These are phyloP conservation scores for Helicoverpa zea DNA, from an alignment of 1,140 invertebrate genomes.

Conservation along the genomic window DNA sequence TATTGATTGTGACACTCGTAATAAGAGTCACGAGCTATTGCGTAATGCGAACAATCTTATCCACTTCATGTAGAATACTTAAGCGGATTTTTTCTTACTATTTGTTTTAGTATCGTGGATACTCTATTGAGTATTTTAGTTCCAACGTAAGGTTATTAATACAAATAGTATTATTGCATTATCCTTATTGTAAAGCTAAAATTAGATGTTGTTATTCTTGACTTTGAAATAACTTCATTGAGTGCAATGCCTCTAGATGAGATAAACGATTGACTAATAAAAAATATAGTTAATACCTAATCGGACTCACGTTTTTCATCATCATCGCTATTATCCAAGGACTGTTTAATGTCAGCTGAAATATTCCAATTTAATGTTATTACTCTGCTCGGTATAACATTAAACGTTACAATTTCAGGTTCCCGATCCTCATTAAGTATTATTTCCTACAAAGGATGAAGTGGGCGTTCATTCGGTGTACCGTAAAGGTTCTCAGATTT, in stretches of 20 bases:
- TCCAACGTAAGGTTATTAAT: slow-evolving; percentile 16
- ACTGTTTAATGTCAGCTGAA: neutral
- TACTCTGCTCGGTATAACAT: neutral
- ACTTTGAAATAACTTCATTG: slow-evolving; percentile 14
- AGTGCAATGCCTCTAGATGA: slow-evolving; percentile 15
- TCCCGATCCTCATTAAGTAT: slow-evolving; percentile 19
- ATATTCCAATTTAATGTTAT: slow-evolving; percentile 2
- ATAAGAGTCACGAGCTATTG: slow-evolving; percentile 85
- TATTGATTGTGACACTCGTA: slow-evolving; percentile 67
- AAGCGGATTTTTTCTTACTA: slow-evolving; percentile 60
- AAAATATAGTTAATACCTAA: slow-evolving; percentile 3
- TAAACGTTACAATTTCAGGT: slow-evolving; percentile 27
- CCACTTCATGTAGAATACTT: slow-evolving; percentile 71
- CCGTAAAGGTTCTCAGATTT: slow-evolving; percentile 47
- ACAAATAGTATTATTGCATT: neutral
- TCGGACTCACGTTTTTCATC: neutral
- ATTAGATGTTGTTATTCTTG: slow-evolving; percentile 12
- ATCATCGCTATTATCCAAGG: neutral
- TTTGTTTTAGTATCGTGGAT: slow-evolving; percentile 15
- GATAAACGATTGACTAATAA: slow-evolving; percentile 4
- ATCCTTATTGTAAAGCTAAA: slow-evolving; percentile 32
- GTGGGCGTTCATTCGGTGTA: slow-evolving; percentile 32
- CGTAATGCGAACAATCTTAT: slow-evolving; percentile 79
- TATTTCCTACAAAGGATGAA: slow-evolving; percentile 13
- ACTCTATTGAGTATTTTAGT: neutral